Conservation (phyloP, 2,797 vertebrate genomes). For the Poecilia velifera region DNA sequence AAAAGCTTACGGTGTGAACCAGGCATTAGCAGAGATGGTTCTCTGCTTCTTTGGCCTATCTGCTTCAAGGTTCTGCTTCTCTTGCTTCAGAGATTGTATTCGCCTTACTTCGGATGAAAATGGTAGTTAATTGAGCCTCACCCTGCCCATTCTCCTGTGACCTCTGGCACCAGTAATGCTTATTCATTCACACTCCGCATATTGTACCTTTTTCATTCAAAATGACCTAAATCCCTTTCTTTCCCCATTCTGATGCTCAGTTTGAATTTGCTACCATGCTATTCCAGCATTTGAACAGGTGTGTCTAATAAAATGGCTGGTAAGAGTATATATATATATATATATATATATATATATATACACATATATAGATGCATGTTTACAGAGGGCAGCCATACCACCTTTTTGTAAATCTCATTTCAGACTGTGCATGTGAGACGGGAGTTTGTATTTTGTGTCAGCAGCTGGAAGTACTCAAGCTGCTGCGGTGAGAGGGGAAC, state of each 20-base stretch:
- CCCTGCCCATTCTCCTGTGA: neutral
- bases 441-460: conserved; percentile 79
- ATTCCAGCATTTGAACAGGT: neutral
- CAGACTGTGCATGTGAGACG: conserved; percentile 63
- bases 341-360: too few species aligned
- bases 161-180: neutral
- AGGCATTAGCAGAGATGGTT: neutral
- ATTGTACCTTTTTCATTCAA: neutral
- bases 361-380: conserved; percentile 29
- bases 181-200: too few species aligned
- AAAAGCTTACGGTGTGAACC: too few species aligned
- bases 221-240: neutral
- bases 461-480: conserved; percentile 87
- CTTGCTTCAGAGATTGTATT: neutral
- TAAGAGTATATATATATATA: neutral
- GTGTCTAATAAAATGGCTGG: neutral
- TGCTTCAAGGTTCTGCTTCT: neutral
- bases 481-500: conserved; percentile 62
- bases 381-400: conserved; percentile 37
- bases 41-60: neutral
- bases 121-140: neutral
- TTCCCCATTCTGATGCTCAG: neutral
- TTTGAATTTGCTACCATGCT: neutral
- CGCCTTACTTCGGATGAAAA: neutral
- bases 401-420: conserved; percentile 51